phyloP scores from a whole-genome alignment of 2,888 invertebrate genomes.

The Cosmia pyralina region DNA sequence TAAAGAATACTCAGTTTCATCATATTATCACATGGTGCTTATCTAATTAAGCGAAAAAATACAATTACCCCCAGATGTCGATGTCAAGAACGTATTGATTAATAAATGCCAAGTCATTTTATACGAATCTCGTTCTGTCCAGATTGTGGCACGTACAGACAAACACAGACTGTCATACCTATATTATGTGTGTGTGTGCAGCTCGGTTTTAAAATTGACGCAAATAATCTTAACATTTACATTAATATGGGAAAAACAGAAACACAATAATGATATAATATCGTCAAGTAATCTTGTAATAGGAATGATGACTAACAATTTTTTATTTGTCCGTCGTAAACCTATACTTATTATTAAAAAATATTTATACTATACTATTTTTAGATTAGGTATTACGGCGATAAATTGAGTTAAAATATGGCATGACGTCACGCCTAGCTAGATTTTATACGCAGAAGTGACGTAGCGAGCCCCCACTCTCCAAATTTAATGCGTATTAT shows the following conservation, averaged over 20 bases:
- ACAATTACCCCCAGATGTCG: constrained; percentile 51
- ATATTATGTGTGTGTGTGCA: background rate
- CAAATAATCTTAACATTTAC: constrained; percentile 12
- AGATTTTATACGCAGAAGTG: too few species aligned
- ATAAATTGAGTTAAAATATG: too few species aligned
- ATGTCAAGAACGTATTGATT: constrained; percentile 59
- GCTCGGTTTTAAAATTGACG: background rate
- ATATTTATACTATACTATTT: too few species aligned
- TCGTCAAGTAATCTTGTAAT: background rate
- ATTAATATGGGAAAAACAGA: background rate
- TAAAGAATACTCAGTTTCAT: constrained; percentile 6
- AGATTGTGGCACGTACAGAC: constrained; percentile 29
- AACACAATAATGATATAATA: background rate
- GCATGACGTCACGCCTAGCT: too few species aligned
- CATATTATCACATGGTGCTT: constrained; percentile 14
- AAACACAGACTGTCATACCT: background rate
- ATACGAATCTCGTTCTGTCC: constrained; percentile 48
- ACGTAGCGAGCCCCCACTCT: too few species aligned
- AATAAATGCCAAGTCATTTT: constrained; percentile 48
- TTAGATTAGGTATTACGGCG: too few species aligned
- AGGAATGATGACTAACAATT: too few species aligned
- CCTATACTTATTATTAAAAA: too few species aligned
- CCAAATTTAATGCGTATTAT: too few species aligned
- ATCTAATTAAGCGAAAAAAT: constrained; percentile 47
- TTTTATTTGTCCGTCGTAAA: too few species aligned